Conservation (phyloP, 2,888 invertebrate genomes). For the Eristalis arbustorum region DNA sequence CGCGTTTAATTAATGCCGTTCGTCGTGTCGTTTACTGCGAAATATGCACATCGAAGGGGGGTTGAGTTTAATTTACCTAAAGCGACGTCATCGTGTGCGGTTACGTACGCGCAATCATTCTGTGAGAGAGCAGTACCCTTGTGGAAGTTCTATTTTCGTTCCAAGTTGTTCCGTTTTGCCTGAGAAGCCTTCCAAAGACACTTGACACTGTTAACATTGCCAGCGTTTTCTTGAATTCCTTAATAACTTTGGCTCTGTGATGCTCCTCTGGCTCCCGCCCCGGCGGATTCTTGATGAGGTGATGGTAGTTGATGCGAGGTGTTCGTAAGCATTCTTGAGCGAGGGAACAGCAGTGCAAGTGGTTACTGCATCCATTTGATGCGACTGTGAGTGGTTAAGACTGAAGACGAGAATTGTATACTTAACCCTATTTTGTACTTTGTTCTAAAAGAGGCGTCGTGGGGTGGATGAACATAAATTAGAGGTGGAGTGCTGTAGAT, state of each 20-base stretch:
- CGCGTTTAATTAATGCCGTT: slow-evolving; percentile 3
- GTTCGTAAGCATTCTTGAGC: not conserved
- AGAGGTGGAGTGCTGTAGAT: not conserved
- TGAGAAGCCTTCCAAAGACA: not conserved
- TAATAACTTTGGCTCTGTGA: not conserved
- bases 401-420: not conserved
- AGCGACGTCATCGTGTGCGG: not conserved
- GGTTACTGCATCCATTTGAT: not conserved
- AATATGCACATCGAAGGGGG: not conserved
- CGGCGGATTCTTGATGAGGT: not conserved
- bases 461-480: not conserved
- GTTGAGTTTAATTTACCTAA: not conserved
- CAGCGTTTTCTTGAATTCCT: not conserved
- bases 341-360: not conserved
- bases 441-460: not conserved
- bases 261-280: not conserved
- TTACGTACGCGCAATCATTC: not conserved
- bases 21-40: not conserved
- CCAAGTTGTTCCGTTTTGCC: not conserved
- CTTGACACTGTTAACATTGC: slow-evolving; percentile 27
- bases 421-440: slow-evolving; percentile 24
- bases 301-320: slow-evolving; percentile 2
- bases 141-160: not conserved
- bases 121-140: not conserved
- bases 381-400: not conserved